Base-by-base conservation (phyloP, 2,888 invertebrate species). In the Ephialtes manifestator region DNA sequence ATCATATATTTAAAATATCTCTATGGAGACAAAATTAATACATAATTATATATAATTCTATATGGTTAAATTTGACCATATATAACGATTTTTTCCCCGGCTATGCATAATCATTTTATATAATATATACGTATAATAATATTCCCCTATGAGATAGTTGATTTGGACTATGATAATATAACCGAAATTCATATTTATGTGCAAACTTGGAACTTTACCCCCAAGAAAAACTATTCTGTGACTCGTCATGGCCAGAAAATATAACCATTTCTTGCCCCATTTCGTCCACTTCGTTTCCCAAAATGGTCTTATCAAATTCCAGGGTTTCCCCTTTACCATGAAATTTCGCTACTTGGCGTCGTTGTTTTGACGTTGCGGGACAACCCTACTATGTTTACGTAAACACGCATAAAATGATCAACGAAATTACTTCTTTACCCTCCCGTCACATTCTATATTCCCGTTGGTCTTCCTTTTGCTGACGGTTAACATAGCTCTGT, bases 241-340 rank as follows among this genome's bases (percentile, higher is more conserved):
- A 20, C n/a, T 24, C 24, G 10, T 4, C 65, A 7, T 18, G 24
- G 46, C 67, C 46, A 24, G 24, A 24, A 2, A 24, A 24, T 24
- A 24, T 24, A 24, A 24, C 24, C 24, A 24, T 24, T 24, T 24
- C 24, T 1, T 1, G 2, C 24, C 24, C 24, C 24, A 24, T 24
- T 24, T 24, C 2, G 24, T 2, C 2, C 24, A 24, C 24, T 24
- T 24, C 2, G 24, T 11, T 46, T 46, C 1, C 18, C 2, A 2
- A 35, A 68, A 68, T 48, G 15, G 48, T 28, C 48, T 68, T 48
- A 39, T 48, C 48, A 31, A 70, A 70, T 51, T 70, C 70, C 4
- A n/a, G 11, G 13, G n/a, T 35, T 53, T 51, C 18, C 31, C 31
- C 11, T 70, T 13, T 7, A 2, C 11, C 3, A 11, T n/a, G 18